phyloP scores from a whole-genome alignment of 2,797 vertebrate genomes.

The Sebastiscus albofasciatus region DNA sequence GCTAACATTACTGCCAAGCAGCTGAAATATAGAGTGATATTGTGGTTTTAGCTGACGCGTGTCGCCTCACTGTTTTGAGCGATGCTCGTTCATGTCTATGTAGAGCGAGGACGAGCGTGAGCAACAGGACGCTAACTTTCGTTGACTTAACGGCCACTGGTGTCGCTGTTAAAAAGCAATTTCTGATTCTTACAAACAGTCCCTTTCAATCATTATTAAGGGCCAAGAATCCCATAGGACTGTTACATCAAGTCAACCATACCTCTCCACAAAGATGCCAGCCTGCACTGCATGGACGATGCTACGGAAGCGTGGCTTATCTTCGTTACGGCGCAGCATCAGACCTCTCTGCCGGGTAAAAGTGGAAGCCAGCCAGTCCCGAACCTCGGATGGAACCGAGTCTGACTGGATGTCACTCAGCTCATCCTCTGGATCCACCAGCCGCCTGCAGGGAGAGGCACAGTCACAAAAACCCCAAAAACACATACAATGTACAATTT shows the following conservation, averaged over 20 bases:
- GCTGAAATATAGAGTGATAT: too few species aligned
- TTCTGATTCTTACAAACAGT: too few species aligned
- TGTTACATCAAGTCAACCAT: slow-evolving; percentile 3
- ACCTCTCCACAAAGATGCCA: slow-evolving; percentile 98
- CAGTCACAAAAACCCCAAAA: neutral
- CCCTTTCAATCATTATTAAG: neutral
- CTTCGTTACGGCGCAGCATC: slow-evolving; percentile 88
- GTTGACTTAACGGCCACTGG: too few species aligned
- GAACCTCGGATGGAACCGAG: slow-evolving; percentile 93
- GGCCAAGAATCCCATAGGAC: neutral
- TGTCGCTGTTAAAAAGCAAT: too few species aligned
- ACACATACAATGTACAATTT: too few species aligned
- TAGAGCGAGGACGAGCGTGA: too few species aligned
- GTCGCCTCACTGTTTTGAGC: too few species aligned
- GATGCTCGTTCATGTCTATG: too few species aligned
- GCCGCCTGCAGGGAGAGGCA: slow-evolving; percentile 76
- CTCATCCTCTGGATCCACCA: slow-evolving; percentile 92
- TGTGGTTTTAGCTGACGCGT: too few species aligned
- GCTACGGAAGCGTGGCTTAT: slow-evolving; percentile 93
- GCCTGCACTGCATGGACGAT: slow-evolving; percentile 97
- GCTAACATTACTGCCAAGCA: too few species aligned
- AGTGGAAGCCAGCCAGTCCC: slow-evolving; percentile 96
- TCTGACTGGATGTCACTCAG: slow-evolving; percentile 93
- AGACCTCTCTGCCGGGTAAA: slow-evolving; percentile 93
- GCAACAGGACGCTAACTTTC: too few species aligned